phyloP scores from a whole-genome alignment of 2,888 invertebrate species.

The Norana najaformis region DNA sequence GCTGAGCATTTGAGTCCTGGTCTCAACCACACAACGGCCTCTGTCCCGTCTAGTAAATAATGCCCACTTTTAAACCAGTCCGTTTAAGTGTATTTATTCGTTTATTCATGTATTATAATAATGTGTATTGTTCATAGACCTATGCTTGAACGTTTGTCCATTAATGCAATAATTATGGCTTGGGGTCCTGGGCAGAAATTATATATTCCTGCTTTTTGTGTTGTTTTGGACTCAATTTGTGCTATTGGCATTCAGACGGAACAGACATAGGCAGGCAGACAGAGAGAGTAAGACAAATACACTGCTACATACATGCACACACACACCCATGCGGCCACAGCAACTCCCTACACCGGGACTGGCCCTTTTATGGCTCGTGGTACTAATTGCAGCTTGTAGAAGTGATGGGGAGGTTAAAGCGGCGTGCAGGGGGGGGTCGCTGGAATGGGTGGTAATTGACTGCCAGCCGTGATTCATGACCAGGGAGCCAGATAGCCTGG shows the following conservation, averaged over 20 bases:
- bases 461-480: neutral
- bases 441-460: neutral
- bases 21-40: neutral
- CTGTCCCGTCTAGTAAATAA: neutral
- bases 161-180: neutral
- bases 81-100: neutral
- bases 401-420: neutral
- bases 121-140: neutral
- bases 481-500: neutral
- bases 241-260: neutral
- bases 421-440: neutral
- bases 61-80: neutral
- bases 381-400: neutral
- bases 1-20: neutral
- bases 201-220: neutral
- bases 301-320: too few species aligned
- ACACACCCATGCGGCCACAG: too few species aligned
- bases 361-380: neutral
- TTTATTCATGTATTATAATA: neutral
- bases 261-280: neutral
- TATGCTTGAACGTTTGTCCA: neutral
- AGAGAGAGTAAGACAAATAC: neutral
- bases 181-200: neutral
- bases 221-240: neutral
- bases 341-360: too few species aligned